Evolutionary conservation across 2,113 vertebrate genomes (phyloP), one percentile per base, ranked within the genome.

Genomic region (Nyctibius bracteatus): DNA sequence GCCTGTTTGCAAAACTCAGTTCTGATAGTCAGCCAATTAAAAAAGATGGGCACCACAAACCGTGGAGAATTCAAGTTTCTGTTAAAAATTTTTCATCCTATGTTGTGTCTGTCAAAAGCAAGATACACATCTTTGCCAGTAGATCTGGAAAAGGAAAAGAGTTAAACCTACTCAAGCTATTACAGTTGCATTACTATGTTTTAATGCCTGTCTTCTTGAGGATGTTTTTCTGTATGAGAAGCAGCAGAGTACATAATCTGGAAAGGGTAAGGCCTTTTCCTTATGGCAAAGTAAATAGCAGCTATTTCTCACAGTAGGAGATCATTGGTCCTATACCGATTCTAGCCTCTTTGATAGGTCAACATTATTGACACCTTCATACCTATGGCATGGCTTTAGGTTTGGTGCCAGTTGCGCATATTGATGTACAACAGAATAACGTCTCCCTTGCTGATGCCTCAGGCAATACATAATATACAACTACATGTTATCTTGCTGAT

Each of bases 381-480:
- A 86, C 37, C 47, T 88, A 12, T 80, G 37, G 52, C n/a, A 30
- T 79, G 46, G 80, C 55, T 57, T 86, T 54, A 87, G 86, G 75
- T 96, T 17, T 96, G 65, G 95, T 95, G 86, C 46, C 66, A 94
- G 57, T 68, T 89, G 37, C 47, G 61, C 5, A 3, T 75, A 11
- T 91, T 93, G 31, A 33, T 33, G 31, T 57, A 54, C 55, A 91
- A 46, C 59, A 86, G 73, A 97, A 77, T 67, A 91, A 81, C 33
- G 95, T 97, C 55, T 59, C 17, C 84, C 70, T 96, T 94, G 81
- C 90, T 91, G 75, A 91, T 94, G 63, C 68, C 75, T 94, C 78
- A 90, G 68, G 86, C 11, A 22, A 79, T 91, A 74, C 14, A 93
- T 95, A 89, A 80, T 88, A 91, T 37, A 72, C 37, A 92, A 51